These are phyloP conservation scores for Bombus pyrosoma DNA, from an alignment of 1,140 invertebrate genomes.

Conservation along the genomic window DNA sequence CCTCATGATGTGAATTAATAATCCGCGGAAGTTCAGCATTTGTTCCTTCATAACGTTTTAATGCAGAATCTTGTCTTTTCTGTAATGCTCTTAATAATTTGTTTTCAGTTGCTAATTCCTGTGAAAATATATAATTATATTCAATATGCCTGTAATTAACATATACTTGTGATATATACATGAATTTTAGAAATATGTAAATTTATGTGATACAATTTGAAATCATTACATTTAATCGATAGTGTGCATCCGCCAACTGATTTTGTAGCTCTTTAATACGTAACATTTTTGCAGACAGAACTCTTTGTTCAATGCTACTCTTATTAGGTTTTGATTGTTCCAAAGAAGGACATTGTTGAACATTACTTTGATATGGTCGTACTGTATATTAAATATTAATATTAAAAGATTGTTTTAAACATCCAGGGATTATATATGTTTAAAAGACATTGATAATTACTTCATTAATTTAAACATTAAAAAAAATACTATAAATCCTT, in stretches of 20 bases:
- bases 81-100: conserved; percentile 87
- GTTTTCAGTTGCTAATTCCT: conserved; percentile 90
- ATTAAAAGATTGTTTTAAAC: not conserved
- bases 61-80: conserved; percentile 89
- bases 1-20: conserved; percentile 88
- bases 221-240: conserved; percentile 86
- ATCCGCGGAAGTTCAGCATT: conserved; percentile 89
- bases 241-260: conserved; percentile 90
- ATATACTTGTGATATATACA: conserved; percentile 2
- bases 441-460: too few species aligned
- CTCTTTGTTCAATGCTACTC: conserved; percentile 85
- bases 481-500: not conserved
- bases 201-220: conserved; percentile 12
- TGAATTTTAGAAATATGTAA: not conserved
- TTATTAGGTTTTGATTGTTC: conserved; percentile 76
- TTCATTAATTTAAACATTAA: not conserved
- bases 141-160: conserved; percentile 13
- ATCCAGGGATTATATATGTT: too few species aligned
- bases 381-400: conserved; percentile 65
- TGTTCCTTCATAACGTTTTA: conserved; percentile 88
- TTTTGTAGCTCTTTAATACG: conserved; percentile 90
- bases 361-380: conserved; percentile 76
- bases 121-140: conserved; percentile 32
- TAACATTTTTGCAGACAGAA: conserved; percentile 89
- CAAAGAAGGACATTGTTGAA: conserved; percentile 75